Evolutionary conservation across 2,113 vertebrate genomes (phyloP).

Genomic region (Scortum barcoo): DNA sequence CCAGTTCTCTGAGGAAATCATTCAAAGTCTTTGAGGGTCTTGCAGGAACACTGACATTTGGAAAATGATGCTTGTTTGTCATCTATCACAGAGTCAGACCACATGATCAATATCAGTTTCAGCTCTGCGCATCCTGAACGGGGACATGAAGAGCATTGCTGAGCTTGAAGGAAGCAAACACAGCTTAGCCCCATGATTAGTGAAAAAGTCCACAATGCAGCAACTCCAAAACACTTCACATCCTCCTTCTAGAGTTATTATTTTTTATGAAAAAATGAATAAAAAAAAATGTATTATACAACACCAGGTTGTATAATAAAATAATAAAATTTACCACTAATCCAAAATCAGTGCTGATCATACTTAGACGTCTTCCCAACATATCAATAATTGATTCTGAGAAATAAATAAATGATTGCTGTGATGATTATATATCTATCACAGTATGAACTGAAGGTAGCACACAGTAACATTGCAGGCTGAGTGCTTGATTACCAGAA

Average conservation of each 20-base stretch:
- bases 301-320: too few relatives aligned
- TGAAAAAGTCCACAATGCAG: neutral
- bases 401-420: too few relatives aligned
- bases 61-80: neutral
- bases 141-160: neutral
- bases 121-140: neutral
- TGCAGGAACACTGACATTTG: neutral
- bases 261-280: too few relatives aligned
- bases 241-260: too few relatives aligned
- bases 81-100: neutral
- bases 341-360: too few relatives aligned
- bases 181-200: neutral
- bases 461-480: neutral
- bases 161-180: neutral
- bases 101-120: conserved; percentile 1
- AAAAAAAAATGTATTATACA: too few relatives aligned
- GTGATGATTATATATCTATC: neutral
- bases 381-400: too few relatives aligned
- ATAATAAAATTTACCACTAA: too few relatives aligned
- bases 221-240: neutral
- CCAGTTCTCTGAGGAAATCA: conserved; percentile 16
- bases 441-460: neutral
- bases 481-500: too few relatives aligned
- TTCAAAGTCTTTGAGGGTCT: neutral
- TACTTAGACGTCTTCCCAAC: too few relatives aligned